Conservation (phyloP, 2,888 invertebrate genomes). For the Cataglyphis rosenhaueri region DNA sequence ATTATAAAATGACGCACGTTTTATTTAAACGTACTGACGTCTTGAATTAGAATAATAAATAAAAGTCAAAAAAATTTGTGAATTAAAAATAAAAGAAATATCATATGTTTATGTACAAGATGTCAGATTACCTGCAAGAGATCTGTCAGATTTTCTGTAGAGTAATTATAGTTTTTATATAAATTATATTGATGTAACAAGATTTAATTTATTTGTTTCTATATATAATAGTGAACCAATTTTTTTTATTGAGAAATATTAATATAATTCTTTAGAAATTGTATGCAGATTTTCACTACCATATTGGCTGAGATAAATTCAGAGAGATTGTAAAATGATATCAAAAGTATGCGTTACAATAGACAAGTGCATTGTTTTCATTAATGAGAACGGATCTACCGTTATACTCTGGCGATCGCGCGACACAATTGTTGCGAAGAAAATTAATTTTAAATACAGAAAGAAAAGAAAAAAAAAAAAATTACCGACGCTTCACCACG, state of each 20-base stretch:
- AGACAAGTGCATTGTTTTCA: neutral
- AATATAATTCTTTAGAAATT: neutral
- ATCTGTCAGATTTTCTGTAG: neutral
- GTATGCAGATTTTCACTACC: neutral
- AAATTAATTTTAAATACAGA: slow-evolving; percentile 17
- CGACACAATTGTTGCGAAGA: neutral
- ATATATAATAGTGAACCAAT: neutral
- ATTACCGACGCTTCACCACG: slow-evolving; percentile 5
- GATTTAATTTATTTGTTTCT: neutral
- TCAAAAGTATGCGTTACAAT: neutral
- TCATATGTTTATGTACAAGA: neutral
- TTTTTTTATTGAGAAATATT: slow-evolving; percentile 11
- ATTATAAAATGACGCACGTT: neutral
- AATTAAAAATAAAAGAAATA: neutral
- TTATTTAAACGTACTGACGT: neutral
- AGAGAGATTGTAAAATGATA: neutral
- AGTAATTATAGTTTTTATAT: neutral
- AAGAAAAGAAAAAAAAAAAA: slow-evolving; percentile 19
- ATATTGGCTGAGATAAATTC: slow-evolving; percentile 9
- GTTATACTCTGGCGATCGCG: slow-evolving; percentile 7
- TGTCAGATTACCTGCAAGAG: neutral
- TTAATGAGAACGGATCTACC: neutral
- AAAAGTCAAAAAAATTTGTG: neutral
- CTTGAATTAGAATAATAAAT: neutral
- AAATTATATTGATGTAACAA: neutral